phyloP scores from a whole-genome alignment of 2,888 invertebrate genomes.

The Nomada goodeniana region DNA sequence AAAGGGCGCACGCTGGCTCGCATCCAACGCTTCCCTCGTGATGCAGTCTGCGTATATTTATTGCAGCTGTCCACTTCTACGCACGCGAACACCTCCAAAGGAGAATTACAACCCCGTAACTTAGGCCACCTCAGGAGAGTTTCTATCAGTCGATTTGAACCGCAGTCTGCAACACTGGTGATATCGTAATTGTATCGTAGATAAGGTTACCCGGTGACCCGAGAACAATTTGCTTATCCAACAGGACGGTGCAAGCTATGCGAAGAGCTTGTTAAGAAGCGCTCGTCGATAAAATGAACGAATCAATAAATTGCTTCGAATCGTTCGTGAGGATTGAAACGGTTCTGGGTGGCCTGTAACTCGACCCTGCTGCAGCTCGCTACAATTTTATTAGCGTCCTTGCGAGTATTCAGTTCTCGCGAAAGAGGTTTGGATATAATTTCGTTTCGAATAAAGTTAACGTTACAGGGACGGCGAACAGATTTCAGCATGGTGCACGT shows the following conservation, averaged over 20 bases:
- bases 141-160: conserved; percentile 52
- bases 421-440: conserved; percentile 6
- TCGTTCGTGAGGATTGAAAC: conserved; percentile 12
- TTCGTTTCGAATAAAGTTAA: background rate
- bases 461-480: background rate
- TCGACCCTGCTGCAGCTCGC: conserved; percentile 19
- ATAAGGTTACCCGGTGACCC: conserved; percentile 57
- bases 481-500: background rate
- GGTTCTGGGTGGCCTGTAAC: conserved; percentile 13
- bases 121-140: conserved; percentile 52
- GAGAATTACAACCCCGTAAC: conserved; percentile 66
- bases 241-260: conserved; percentile 15
- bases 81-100: conserved; percentile 37
- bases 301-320: conserved; percentile 32
- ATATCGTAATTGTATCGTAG: conserved; percentile 61
- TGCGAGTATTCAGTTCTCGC: background rate
- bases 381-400: conserved; percentile 22
- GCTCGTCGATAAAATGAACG: conserved; percentile 28
- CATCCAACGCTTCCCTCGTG: conserved; percentile 40
- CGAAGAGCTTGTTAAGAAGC: conserved; percentile 45
- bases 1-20: conserved; percentile 16
- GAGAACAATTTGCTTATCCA: conserved; percentile 51
- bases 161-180: conserved; percentile 28
- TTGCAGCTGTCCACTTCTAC: conserved; percentile 60
- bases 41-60: conserved; percentile 65